These are phyloP conservation scores for Lynx canadensis DNA, from an alignment of 2,113 vertebrate genomes.

Conservation along the genomic window DNA sequence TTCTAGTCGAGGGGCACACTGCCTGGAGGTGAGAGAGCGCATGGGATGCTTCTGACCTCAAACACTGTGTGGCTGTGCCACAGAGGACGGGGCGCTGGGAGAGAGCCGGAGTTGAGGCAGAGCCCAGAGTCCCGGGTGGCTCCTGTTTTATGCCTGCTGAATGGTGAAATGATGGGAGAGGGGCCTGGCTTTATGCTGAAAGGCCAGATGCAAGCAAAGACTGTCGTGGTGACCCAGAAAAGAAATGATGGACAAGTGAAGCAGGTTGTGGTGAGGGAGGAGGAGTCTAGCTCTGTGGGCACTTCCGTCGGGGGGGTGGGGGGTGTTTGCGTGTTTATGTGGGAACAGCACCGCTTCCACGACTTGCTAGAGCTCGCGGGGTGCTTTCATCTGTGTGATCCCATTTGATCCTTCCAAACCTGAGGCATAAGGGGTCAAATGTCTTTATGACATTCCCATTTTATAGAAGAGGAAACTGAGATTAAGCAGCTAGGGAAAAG, in stretches of 20 bases:
- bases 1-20: neutral
- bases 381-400: neutral
- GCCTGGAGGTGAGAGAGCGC: neutral
- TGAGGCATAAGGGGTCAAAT: neutral
- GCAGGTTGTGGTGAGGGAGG: neutral
- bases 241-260: neutral
- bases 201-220: neutral
- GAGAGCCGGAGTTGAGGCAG: neutral
- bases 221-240: neutral
- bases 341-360: neutral
- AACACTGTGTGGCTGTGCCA: neutral
- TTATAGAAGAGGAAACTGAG: neutral
- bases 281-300: neutral
- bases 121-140: neutral
- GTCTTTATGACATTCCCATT: neutral
- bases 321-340: neutral
- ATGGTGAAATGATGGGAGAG: neutral
- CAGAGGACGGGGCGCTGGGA: neutral
- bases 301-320: fast-evolving
- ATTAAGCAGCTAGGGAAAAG: neutral
- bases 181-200: neutral
- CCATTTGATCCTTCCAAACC: neutral
- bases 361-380: neutral
- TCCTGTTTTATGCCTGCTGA: neutral
- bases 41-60: neutral